phyloP scores from a whole-genome alignment of 2,113 vertebrate species.

The Atherinomorus stipes region DNA sequence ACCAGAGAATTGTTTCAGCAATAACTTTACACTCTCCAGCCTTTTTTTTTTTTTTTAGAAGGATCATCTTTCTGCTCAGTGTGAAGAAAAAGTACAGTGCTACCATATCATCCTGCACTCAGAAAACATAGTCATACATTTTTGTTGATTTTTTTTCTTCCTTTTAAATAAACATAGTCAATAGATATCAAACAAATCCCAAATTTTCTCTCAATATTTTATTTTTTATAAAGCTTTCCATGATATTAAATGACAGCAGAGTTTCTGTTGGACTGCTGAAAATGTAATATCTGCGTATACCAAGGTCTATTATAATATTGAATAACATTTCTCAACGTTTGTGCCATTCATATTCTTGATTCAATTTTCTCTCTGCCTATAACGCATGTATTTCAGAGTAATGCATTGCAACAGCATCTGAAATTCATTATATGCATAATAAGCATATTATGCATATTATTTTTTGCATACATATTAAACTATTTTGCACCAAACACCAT shows the following conservation, averaged over 20 bases:
- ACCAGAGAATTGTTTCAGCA: slow-evolving; percentile 55
- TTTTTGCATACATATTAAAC: slow-evolving; percentile 80
- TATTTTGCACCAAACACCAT: slow-evolving; percentile 43
- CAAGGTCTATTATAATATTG: slow-evolving; percentile 21
- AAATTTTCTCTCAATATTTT: not conserved
- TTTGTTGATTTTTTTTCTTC: too few species aligned
- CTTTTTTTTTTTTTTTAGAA: too few species aligned
- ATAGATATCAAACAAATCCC: too few species aligned
- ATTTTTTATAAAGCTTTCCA: not conserved
- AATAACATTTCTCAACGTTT: slow-evolving; percentile 33
- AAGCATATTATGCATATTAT: slow-evolving; percentile 67
- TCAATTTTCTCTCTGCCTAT: slow-evolving; percentile 59
- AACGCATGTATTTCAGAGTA: slow-evolving; percentile 63
- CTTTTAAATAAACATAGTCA: too few species aligned
- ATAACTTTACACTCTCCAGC: slow-evolving; percentile 32
- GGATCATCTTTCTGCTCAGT: slow-evolving; percentile 6
- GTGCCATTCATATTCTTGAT: slow-evolving; percentile 59
- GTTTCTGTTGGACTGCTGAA: not conserved
- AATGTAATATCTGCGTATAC: not conserved
- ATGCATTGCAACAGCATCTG: slow-evolving; percentile 62
- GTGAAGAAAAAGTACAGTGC: not conserved
- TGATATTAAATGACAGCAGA: too few species aligned
- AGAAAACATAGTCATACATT: too few species aligned
- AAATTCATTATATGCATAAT: slow-evolving; percentile 73
- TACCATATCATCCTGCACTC: too few species aligned